Evolutionary conservation across 2,113 vertebrate genomes (phyloP).

Genomic region (Thalassarche chlororhynchos): DNA sequence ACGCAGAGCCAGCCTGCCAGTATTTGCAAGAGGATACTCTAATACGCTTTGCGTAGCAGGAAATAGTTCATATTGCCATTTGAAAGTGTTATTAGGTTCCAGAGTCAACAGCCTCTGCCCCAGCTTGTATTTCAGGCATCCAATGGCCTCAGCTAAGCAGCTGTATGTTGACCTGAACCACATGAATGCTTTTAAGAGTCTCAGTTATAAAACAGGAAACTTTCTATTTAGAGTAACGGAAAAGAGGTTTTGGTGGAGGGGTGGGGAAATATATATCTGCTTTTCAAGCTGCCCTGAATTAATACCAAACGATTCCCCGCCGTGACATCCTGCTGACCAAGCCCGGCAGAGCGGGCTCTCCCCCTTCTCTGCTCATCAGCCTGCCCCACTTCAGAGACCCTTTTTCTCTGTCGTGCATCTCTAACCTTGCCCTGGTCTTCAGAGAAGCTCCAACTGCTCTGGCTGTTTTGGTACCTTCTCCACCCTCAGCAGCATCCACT

Average conservation of each 20-base stretch:
- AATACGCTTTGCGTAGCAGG: background rate
- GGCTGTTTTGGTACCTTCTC: background rate
- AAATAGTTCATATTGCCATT: constrained; percentile 3
- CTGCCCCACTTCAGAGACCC: background rate
- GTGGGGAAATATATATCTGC: background rate
- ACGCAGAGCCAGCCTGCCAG: background rate
- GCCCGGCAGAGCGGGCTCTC: background rate
- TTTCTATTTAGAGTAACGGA: constrained; percentile 13
- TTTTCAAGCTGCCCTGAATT: background rate
- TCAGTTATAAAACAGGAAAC: constrained; percentile 37
- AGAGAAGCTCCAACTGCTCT: background rate
- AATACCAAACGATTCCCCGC: accelerated
- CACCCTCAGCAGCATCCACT: background rate
- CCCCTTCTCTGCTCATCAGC: background rate
- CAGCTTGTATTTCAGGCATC: background rate
- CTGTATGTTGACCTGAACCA: background rate
- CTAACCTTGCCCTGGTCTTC: background rate
- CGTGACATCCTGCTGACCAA: background rate
- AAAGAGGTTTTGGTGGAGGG: background rate
- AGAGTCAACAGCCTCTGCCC: constrained; percentile 25
- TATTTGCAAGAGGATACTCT: background rate
- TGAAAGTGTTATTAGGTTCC: constrained; percentile 24
- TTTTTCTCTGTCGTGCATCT: background rate
- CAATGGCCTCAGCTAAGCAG: background rate
- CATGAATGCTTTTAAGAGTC: background rate